Evolutionary conservation across 2,888 invertebrate species (phyloP), one percentile per base, ranked within the genome.

Genomic region (Drosophila basisetae): DNA sequence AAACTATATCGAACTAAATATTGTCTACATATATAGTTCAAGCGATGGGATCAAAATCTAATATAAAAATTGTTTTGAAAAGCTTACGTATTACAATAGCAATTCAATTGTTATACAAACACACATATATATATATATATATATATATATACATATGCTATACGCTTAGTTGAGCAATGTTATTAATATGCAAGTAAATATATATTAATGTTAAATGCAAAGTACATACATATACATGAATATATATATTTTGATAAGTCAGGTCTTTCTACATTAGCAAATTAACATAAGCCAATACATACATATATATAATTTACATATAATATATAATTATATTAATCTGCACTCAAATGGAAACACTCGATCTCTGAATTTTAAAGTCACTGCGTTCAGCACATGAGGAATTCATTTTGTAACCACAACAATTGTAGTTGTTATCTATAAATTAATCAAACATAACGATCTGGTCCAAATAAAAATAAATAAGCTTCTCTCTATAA

Each of bases 31-130:
- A 50, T 37, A 72, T 73, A 65, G 78, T 77, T 82, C 58, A 73
- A 67, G 82, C 68, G 66, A 69, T 53, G 79, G 82, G 79, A 82
- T 79, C 79, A 79, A 79, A 56, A 78, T 43, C 47, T 64, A 72
- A 72, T 64, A 59, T 72, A 54, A 49, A 72, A 71, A 58, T 63
- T 72, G 50, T 72, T 72, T 72, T 58, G 62, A 63, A 63, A 72
- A 63, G 72, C 71, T 72, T 72, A 58, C 71, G 55, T 58, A 72
- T 33, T 58, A 52, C 63, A 71, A 71, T 41, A 58, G 63, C 52
- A 53, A 71, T 37, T 33, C 22, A 43, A 71, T 58, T 60, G 68
- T 68, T 68, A 68, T 61, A 61, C 52, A 37, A 28, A 33, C 37
- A 68, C 56, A 55, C n/a, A 52, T 56, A 37, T 1, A 54, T n/a